These are phyloP conservation scores for Abramis brama DNA, from an alignment of 2,113 vertebrate genomes.

Conservation along the genomic window DNA sequence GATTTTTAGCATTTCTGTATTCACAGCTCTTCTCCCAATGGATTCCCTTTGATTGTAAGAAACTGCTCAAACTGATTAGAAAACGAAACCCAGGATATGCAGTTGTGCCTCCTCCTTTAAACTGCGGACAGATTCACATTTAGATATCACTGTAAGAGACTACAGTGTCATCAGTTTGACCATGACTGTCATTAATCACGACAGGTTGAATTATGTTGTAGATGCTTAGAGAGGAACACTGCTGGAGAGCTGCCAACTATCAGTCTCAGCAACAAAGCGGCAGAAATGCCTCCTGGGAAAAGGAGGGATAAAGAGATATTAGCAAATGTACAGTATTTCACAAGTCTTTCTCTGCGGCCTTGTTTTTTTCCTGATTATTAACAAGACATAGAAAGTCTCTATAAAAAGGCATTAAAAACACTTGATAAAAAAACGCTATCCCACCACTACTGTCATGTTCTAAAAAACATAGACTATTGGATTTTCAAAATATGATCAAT, in stretches of 20 bases:
- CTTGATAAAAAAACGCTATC: no score
- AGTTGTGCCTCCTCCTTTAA: neutral
- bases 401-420: no score
- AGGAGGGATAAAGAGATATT: neutral
- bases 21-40: neutral
- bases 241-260: slow-evolving; percentile 36
- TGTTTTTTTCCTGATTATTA: no score
- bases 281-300: neutral
- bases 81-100: neutral
- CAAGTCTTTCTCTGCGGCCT: no score
- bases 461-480: no score
- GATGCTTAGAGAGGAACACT: neutral
- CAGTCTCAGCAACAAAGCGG: neutral
- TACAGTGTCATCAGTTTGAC: neutral
- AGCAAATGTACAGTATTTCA: neutral
- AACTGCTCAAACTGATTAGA: no score
- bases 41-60: neutral
- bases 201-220: slow-evolving; percentile 40
- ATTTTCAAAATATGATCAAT: no score
- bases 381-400: no score
- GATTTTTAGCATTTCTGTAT: neutral
- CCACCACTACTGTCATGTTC: no score
- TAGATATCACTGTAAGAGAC: neutral
- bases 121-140: neutral
- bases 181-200: slow-evolving; percentile 45